Conservation (phyloP, 2,888 invertebrate species). For the Agrotis ipsilon region DNA sequence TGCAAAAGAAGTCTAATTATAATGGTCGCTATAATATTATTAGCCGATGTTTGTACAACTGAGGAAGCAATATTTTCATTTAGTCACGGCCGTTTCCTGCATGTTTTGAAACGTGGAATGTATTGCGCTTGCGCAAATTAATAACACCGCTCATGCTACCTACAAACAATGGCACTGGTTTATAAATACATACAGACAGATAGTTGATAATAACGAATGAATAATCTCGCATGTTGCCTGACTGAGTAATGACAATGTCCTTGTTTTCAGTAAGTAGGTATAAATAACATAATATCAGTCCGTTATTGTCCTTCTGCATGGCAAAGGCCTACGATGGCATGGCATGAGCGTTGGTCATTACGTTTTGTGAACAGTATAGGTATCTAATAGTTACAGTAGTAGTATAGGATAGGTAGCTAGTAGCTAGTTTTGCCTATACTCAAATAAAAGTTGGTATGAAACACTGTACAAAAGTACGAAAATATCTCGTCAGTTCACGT, state of each 20-base stretch:
- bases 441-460: conserved; percentile 14
- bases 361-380: neutral
- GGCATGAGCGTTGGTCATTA: neutral
- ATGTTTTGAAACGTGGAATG: conserved; percentile 79
- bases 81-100: conserved; percentile 68
- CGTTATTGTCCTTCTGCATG: neutral
- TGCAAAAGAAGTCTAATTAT: conserved; percentile 55
- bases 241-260: conserved; percentile 40
- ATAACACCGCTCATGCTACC: conserved; percentile 61
- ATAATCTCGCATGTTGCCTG: conserved; percentile 50
- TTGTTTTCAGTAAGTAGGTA: conserved; percentile 40
- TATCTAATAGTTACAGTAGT: neutral
- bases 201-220: conserved; percentile 56
- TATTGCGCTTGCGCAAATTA: conserved; percentile 66
- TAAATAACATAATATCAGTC: neutral
- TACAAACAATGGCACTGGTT: conserved; percentile 77
- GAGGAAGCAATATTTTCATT: conserved; percentile 81
- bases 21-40: conserved; percentile 65
- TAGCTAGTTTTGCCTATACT: conserved; percentile 14
- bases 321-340: neutral
- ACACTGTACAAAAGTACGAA: neutral
- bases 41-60: conserved; percentile 78
- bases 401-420: too few species aligned
- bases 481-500: conserved; percentile 6
- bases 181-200: conserved; percentile 72